These are phyloP conservation scores for Pterobdella sp. DNA, from an alignment of 2,888 invertebrate genomes.

Conservation along the genomic window DNA sequence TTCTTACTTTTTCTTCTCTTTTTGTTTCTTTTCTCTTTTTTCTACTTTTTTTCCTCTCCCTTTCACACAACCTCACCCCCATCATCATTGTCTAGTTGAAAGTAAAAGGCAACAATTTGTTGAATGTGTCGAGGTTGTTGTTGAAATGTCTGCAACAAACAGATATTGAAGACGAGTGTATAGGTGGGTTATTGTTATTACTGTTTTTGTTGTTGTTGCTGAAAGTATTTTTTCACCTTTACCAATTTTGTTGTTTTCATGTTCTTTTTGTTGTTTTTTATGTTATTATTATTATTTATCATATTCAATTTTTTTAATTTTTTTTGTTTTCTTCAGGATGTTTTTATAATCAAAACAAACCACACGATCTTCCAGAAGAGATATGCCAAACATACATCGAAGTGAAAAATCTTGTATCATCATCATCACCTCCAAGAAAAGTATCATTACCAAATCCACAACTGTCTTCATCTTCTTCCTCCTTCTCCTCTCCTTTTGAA, in stretches of 20 bases:
- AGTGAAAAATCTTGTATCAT: background rate
- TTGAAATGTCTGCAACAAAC: background rate
- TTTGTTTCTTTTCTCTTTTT: background rate
- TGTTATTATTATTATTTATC: background rate
- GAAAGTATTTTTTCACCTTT: background rate
- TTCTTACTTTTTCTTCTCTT: background rate
- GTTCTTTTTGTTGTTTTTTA: background rate
- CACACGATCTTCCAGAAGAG: background rate
- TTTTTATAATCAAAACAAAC: no score
- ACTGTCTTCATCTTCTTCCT: background rate
- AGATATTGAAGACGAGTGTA: background rate
- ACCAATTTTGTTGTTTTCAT: background rate
- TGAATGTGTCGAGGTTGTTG: constrained; percentile 12
- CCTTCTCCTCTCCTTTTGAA: background rate
- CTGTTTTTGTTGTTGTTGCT: background rate
- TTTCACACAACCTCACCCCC: background rate
- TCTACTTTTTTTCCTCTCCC: background rate
- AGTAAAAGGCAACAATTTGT: background rate
- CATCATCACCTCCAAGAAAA: background rate
- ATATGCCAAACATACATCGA: background rate
- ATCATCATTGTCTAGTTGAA: constrained; percentile 5
- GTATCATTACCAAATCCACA: background rate
- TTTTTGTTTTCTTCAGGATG: no score
- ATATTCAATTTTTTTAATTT: no score
- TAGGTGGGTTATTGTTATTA: background rate